A percentile compares a stretch with the other conserved stretches of the same genome.
Conservation (phyloP, 23 tunicate genomes). For the Phallusia fumigata region DNA sequence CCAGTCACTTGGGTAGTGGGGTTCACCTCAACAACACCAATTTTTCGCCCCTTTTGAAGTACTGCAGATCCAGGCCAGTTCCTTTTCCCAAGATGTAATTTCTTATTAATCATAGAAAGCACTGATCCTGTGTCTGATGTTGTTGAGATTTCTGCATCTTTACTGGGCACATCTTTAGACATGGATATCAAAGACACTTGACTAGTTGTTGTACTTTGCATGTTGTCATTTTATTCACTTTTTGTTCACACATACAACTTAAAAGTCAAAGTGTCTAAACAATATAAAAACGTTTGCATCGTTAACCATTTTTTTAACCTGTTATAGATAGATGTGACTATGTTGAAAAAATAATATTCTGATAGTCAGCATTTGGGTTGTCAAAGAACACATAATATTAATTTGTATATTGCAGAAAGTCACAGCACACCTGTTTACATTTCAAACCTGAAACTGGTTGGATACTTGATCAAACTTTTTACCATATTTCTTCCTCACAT, state of each 20-base stretch:
- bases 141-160: neutral
- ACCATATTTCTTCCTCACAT: no score
- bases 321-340: no score
- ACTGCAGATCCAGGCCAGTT: neutral
- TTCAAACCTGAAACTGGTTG: no score
- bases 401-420: no score
- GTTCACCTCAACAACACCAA: neutral
- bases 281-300: neutral
- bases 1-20: neutral
- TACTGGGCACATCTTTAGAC: neutral
- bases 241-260: neutral
- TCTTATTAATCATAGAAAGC: neutral
- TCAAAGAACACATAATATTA: no score
- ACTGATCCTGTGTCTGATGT: neutral
- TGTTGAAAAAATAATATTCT: no score
- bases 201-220: neutral
- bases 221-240: neutral
- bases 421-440: no score
- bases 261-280: neutral
- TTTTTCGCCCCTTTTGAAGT: neutral
- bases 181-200: neutral
- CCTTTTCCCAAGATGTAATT: neutral
- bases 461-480: no score
- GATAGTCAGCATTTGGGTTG: no score
- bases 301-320: no score